Evolutionary conservation across 2,888 invertebrate species (phyloP).

Genomic region (Saturnia japonica): DNA sequence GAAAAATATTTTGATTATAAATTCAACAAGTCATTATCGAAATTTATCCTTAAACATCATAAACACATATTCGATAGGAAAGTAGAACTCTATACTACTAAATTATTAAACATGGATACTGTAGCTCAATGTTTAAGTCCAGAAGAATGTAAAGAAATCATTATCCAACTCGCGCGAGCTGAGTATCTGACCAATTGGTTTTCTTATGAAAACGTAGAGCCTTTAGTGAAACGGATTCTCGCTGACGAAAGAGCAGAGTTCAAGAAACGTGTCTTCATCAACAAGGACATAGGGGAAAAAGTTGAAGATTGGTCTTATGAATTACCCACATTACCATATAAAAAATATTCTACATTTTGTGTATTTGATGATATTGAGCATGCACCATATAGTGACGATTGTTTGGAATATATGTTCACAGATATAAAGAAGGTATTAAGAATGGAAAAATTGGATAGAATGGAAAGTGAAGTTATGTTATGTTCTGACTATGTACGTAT

Average conservation of each 20-base stretch:
- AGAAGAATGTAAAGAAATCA: conserved; percentile 37
- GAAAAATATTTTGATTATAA: conserved; percentile 34
- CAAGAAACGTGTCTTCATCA: conserved; percentile 43
- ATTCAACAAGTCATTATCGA: conserved; percentile 30
- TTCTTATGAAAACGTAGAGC: conserved; percentile 35
- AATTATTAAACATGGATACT: conserved; percentile 33
- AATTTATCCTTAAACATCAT: conserved; percentile 33
- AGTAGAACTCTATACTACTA: conserved; percentile 37
- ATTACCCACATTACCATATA: conserved; percentile 30
- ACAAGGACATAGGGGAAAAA: conserved; percentile 33
- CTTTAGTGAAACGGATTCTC: conserved; percentile 36
- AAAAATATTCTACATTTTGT: conserved; percentile 15
- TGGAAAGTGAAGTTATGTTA: conserved; percentile 2
- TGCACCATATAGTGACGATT: neutral
- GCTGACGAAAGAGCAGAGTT: conserved; percentile 33
- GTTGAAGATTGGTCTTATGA: conserved; percentile 42
- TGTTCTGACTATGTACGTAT: conserved; percentile 5
- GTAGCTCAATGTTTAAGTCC: conserved; percentile 31
- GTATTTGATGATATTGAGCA: conserved; percentile 33
- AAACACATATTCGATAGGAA: conserved; percentile 35
- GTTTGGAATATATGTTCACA: no score
- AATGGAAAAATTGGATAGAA: neutral
- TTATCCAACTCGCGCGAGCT: conserved; percentile 35
- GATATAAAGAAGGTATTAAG: no score
- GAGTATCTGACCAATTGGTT: conserved; percentile 33